These are phyloP conservation scores for Sparidentex hasta DNA, from an alignment of 2,797 vertebrate species.

Conservation along the genomic window DNA sequence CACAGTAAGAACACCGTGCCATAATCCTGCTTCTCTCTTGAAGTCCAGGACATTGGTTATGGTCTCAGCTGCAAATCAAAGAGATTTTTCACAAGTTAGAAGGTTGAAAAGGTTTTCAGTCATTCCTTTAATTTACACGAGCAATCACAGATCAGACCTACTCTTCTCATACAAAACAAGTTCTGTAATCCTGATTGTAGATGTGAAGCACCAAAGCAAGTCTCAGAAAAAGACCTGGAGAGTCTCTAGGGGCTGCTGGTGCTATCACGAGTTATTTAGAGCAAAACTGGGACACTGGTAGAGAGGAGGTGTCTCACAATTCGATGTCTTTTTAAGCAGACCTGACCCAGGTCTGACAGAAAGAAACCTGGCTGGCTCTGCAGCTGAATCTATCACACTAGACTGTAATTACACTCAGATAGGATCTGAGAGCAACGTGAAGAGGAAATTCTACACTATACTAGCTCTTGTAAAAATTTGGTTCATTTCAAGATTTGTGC, in stretches of 20 bases:
- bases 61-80: conserved; percentile 89
- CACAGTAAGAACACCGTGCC: conserved; percentile 96
- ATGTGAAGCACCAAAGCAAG: conserved; percentile 30
- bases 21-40: conserved; percentile 96
- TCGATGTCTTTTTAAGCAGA: conserved; percentile 45
- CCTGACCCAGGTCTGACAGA: conserved; percentile 51
- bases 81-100: conserved; percentile 31
- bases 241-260: conserved; percentile 44
- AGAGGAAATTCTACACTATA: neutral
- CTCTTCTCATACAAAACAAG: conserved; percentile 3
- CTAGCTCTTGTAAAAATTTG: neutral
- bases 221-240: conserved; percentile 45
- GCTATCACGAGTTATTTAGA: conserved; percentile 69
- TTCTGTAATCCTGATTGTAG: conserved; percentile 18
- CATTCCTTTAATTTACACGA: neutral
- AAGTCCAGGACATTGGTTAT: conserved; percentile 97
- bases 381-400: conserved; percentile 48
- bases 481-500: neutral
- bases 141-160: neutral
- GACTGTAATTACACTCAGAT: conserved; percentile 46
- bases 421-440: conserved; percentile 15
- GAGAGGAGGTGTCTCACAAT: conserved; percentile 44
- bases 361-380: conserved; percentile 37
- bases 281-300: conserved; percentile 70
- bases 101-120: neutral